phyloP scores from a whole-genome alignment of 2,797 vertebrate genomes.

The Discoglossus pictus region DNA sequence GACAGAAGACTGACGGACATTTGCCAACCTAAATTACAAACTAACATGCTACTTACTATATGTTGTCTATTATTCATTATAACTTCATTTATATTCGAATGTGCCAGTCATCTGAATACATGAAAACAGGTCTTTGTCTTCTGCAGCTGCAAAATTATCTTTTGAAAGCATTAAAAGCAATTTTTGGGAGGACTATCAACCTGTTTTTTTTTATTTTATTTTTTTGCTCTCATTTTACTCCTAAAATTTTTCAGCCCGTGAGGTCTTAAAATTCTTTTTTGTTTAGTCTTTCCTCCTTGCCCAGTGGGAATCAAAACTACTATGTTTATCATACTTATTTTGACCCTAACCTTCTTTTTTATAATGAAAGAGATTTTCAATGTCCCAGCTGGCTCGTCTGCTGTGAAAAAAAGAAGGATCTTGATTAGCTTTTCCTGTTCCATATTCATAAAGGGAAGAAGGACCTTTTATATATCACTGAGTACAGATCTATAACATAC shows the following conservation, averaged over 20 bases:
- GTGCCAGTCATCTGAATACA: slow-evolving; percentile 70
- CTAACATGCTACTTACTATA: slow-evolving; percentile 45
- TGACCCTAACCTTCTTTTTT: slow-evolving; percentile 73
- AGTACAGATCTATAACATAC: slow-evolving; percentile 24
- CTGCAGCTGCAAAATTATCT: slow-evolving; percentile 62
- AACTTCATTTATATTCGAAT: slow-evolving; percentile 68
- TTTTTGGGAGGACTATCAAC: slow-evolving; percentile 58
- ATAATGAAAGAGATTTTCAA: slow-evolving; percentile 79
- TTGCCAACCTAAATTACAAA: slow-evolving; percentile 22
- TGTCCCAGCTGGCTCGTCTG: slow-evolving; percentile 71
- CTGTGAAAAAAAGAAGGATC: slow-evolving; percentile 50
- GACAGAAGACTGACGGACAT: slow-evolving; percentile 33
- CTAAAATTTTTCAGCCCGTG: slow-evolving; percentile 53
- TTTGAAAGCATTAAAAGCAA: slow-evolving; percentile 63
- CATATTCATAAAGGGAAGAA: slow-evolving; percentile 51
- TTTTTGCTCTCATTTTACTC: slow-evolving; percentile 51
- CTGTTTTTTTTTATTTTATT: slow-evolving; percentile 57
- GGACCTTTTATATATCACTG: slow-evolving; percentile 41
- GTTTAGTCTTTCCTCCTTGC: slow-evolving; percentile 70
- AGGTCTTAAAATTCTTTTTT: slow-evolving; percentile 65
- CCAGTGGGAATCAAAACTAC: slow-evolving; percentile 72
- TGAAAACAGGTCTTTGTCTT: slow-evolving; percentile 64
- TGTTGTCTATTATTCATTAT: slow-evolving; percentile 61
- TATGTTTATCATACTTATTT: slow-evolving; percentile 76
- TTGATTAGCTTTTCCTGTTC: slow-evolving; percentile 57